Conservation (phyloP, 2,113 vertebrate species). For the Glaucomys volans region DNA sequence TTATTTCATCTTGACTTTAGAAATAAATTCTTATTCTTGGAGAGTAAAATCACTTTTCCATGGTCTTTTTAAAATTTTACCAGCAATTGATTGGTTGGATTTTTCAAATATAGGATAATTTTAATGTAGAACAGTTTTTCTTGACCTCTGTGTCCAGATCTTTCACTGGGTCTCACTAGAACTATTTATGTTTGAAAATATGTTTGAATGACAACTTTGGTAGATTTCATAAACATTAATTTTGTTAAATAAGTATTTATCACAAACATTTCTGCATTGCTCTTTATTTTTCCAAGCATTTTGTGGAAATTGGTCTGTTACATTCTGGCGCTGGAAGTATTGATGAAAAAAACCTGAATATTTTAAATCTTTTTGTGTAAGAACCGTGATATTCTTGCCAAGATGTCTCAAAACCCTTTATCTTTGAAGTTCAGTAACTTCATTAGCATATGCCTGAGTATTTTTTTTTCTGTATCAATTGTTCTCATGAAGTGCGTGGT, state of each 20-base stretch:
- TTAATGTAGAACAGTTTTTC: background rate
- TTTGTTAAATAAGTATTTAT: background rate
- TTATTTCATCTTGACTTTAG: background rate
- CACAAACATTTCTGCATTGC: background rate
- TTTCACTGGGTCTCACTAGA: background rate
- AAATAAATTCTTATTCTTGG: background rate
- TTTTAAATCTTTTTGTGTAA: conserved; percentile 15
- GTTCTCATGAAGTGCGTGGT: background rate
- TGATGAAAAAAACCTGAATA: background rate
- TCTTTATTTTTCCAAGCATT: background rate
- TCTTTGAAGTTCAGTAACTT: conserved; percentile 34
- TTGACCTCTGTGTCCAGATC: too few species aligned
- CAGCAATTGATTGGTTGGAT: background rate
- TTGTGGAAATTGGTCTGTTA: background rate
- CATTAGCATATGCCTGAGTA: background rate
- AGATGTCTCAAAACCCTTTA: background rate
- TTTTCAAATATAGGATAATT: background rate
- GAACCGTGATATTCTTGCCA: background rate
- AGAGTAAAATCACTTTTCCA: background rate
- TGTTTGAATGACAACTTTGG: background rate
- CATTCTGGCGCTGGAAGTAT: background rate
- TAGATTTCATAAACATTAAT: background rate
- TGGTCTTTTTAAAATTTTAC: background rate
- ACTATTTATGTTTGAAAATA: background rate
- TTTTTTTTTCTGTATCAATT: background rate